Percentiles rank a stretch among this genome's conserved stretches.
phyloP scores from a whole-genome alignment of 2,113 vertebrate genomes.

The Smithornis capensis region DNA sequence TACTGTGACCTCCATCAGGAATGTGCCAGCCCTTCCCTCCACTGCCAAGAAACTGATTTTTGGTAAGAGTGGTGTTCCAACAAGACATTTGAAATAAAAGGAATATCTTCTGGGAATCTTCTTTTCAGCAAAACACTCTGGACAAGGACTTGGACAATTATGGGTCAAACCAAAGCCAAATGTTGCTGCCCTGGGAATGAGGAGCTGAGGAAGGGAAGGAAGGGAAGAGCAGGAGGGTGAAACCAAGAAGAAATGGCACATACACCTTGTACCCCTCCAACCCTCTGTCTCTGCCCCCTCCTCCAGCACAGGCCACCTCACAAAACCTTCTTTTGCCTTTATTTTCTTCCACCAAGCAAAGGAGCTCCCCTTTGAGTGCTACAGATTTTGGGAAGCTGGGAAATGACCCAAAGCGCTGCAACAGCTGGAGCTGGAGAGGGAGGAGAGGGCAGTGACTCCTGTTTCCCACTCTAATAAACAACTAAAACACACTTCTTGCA shows the following conservation, averaged over 20 bases:
- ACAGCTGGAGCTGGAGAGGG: background rate
- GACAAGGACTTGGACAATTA: background rate
- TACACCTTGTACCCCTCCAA: fast-evolving
- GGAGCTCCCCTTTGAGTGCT: background rate
- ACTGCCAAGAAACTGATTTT: background rate
- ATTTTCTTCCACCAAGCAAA: background rate
- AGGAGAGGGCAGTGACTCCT: background rate
- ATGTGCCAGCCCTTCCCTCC: background rate
- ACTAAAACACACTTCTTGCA: background rate
- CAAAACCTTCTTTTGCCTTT: background rate
- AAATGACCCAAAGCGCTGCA: background rate
- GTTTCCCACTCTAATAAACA: background rate
- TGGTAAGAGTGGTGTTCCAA: background rate
- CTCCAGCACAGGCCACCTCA: background rate
- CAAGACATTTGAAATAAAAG: background rate
- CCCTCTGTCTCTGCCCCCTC: background rate
- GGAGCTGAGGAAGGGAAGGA: background rate
- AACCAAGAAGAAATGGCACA: background rate
- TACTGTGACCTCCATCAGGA: background rate
- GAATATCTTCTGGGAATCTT: background rate
- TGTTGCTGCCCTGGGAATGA: background rate
- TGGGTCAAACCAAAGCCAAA: background rate
- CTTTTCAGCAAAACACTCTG: background rate
- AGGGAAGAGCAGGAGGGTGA: background rate
- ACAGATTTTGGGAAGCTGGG: background rate